Evolutionary conservation across 2,113 vertebrate genomes (phyloP).

Genomic region (Campylorhamphus procurvoides): DNA sequence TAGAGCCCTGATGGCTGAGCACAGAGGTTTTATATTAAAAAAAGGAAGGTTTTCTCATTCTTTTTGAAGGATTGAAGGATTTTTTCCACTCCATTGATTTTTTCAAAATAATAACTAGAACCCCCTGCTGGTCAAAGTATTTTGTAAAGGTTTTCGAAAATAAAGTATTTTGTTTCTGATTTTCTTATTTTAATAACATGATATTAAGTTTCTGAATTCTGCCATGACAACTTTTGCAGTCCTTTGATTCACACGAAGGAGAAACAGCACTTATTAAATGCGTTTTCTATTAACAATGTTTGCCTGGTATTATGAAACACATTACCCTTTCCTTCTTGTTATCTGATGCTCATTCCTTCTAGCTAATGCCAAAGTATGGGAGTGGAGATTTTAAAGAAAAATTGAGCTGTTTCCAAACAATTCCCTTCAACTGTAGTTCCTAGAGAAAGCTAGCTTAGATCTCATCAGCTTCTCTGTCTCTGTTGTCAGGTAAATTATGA

Average conservation of each 20-base stretch:
- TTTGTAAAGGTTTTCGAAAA: neutral
- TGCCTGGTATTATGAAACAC: neutral
- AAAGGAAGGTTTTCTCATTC: neutral
- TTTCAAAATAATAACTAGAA: neutral
- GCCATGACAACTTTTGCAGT: neutral
- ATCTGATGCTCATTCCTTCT: neutral
- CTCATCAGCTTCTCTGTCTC: neutral
- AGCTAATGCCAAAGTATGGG: neutral
- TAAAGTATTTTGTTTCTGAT: neutral
- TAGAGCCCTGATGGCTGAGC: neutral
- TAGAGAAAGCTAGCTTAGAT: neutral
- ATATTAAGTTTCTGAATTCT: neutral
- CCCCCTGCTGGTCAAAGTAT: neutral
- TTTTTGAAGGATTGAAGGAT: neutral
- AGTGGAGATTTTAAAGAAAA: neutral
- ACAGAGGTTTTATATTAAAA: neutral
- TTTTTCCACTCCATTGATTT: neutral
- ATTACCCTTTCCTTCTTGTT: neutral
- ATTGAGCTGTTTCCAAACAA: neutral
- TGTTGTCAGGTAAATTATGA: neutral
- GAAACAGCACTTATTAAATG: neutral
- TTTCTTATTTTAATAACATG: neutral
- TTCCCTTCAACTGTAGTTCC: neutral
- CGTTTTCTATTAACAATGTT: neutral
- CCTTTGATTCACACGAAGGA: neutral